A percentile compares a stretch with the other conserved stretches of the same genome.
Evolutionary conservation across 2,113 vertebrate genomes (phyloP).

Genomic region (Oreamnos americanus): DNA sequence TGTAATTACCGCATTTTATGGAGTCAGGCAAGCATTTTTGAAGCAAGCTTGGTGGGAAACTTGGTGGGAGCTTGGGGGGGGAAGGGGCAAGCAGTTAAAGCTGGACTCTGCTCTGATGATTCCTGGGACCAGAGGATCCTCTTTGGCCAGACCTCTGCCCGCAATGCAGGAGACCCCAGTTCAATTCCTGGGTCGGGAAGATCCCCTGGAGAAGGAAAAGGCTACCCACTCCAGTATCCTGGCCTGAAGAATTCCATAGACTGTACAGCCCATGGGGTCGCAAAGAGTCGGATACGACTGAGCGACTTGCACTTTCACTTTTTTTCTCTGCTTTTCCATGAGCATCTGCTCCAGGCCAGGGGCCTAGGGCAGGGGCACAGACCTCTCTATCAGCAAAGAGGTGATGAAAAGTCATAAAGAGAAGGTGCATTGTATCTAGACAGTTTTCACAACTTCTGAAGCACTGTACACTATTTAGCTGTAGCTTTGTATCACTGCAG

Average conservation of each 20-base stretch:
- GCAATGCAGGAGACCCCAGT: neutral
- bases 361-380: neutral
- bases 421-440: neutral
- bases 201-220: neutral
- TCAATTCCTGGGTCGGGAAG: neutral
- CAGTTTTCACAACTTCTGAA: neutral
- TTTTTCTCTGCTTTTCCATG: neutral
- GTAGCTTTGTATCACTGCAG: neutral
- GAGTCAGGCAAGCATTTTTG: neutral
- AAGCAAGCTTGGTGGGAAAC: neutral
- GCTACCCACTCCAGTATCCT: neutral
- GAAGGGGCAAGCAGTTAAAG: neutral
- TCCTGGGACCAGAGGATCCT: neutral
- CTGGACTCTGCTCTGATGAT: neutral
- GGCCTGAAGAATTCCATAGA: neutral
- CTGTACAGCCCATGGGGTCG: neutral
- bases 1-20: neutral
- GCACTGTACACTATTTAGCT: neutral
- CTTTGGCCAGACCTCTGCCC: neutral
- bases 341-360: neutral
- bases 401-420: neutral
- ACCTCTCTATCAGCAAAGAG: neutral
- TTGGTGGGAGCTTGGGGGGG: neutral
- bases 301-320: neutral
- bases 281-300: rapidly evolving